Conservation (phyloP, 30 jellyfish, hydroid and myxozoan genomes). For the Catostylus mosaicus region DNA sequence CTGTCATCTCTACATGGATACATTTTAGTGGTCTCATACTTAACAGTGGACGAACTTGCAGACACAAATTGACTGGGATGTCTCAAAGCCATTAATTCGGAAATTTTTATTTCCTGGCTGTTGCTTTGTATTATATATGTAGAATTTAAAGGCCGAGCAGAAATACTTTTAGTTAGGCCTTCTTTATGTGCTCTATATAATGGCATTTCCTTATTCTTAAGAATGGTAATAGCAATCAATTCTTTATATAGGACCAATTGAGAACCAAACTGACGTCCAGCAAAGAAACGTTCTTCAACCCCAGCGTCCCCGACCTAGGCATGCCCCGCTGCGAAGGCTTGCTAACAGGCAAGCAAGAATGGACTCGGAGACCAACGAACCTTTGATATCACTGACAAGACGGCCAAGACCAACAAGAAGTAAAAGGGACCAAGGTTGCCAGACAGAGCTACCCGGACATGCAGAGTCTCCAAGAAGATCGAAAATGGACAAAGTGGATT, state of each 20-base stretch:
- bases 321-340: background rate
- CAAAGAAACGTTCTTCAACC: background rate
- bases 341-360: background rate
- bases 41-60: too few species aligned
- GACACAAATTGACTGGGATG: too few species aligned
- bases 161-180: too few species aligned
- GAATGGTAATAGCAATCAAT: background rate
- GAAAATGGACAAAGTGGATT: background rate
- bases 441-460: background rate
- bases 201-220: background rate
- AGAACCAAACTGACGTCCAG: background rate
- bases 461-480: background rate
- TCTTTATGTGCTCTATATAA: too few species aligned
- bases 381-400: constrained; percentile 11
- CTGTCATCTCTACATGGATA: too few species aligned
- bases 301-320: background rate
- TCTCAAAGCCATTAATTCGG: too few species aligned
- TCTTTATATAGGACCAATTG: background rate
- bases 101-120: too few species aligned
- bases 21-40: too few species aligned
- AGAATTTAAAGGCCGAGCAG: too few species aligned
- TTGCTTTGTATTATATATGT: too few species aligned
- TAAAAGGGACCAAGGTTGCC: constrained; percentile 4
- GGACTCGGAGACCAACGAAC: background rate
- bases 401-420: background rate